Percentiles rank a stretch among this genome's conserved stretches.
These are phyloP conservation scores for Tolmerus cingulatus DNA, from an alignment of 2,888 invertebrate species.

Conservation along the genomic window DNA sequence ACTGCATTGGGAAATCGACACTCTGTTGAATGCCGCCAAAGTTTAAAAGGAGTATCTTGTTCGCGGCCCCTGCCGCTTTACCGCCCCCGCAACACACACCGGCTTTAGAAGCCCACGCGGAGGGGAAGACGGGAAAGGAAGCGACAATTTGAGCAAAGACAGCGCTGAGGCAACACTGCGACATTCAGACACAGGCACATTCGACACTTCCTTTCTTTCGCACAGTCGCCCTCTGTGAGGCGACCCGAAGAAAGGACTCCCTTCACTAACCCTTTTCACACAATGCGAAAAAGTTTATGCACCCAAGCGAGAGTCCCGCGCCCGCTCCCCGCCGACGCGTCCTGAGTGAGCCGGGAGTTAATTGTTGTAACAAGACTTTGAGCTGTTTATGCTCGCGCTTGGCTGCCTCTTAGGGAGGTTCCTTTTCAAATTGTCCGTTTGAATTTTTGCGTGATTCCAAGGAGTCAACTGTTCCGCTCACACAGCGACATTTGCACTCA, in stretches of 20 bases:
- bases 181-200: neutral
- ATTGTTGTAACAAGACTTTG: slow-evolving; percentile 39
- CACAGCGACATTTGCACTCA: neutral
- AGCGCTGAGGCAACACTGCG: neutral
- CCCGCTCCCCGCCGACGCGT: neutral
- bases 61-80: neutral
- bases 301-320: slow-evolving; percentile 7
- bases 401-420: neutral
- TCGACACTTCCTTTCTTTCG: slow-evolving; percentile 17
- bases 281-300: slow-evolving; percentile 11
- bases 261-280: slow-evolving; percentile 30
- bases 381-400: slow-evolving; percentile 31
- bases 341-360: neutral
- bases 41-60: slow-evolving; percentile 8
- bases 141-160: neutral
- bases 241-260: neutral
- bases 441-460: neutral
- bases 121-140: neutral
- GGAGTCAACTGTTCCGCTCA: neutral
- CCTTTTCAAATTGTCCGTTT: slow-evolving; percentile 4
- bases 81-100: neutral
- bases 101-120: neutral
- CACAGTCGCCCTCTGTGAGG: neutral
- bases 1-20: slow-evolving; percentile 34
- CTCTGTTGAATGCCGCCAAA: slow-evolving; percentile 25